phyloP scores from a whole-genome alignment of 2,113 vertebrate genomes.

The Aptenodytes forsteri region DNA sequence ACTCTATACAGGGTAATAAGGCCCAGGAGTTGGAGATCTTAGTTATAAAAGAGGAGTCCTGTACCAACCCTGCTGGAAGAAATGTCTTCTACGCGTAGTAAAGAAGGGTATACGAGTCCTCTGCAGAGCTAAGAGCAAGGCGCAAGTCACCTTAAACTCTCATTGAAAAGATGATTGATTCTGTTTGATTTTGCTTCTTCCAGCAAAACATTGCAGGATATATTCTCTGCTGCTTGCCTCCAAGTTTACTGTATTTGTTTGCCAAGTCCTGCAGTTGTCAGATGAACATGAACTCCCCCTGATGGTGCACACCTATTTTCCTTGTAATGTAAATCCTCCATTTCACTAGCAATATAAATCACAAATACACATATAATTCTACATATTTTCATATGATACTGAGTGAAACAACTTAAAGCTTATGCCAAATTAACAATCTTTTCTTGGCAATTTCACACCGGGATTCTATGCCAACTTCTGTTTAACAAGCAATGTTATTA shows the following conservation, averaged over 20 bases:
- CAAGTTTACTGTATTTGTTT: not conserved
- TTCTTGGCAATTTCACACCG: conserved; percentile 34
- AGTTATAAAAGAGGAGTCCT: not conserved
- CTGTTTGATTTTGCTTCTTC: conserved; percentile 22
- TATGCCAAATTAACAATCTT: conserved; percentile 43
- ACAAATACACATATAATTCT: not conserved
- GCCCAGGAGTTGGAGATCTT: not conserved
- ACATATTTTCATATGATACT: not conserved
- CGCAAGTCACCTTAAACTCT: conserved; percentile 33
- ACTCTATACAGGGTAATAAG: not conserved
- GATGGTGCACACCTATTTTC: not conserved
- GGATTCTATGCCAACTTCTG: conserved; percentile 45
- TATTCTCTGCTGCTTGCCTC: conserved; percentile 12
- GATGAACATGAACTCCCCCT: conserved; percentile 18
- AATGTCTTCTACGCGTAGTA: fast-evolving
- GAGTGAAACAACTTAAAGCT: conserved; percentile 16
- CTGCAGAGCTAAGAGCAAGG: not conserved
- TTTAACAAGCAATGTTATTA: conserved; percentile 55
- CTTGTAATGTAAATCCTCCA: not conserved
- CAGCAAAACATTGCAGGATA: conserved; percentile 28
- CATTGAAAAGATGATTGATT: conserved; percentile 50
- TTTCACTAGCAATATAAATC: not conserved
- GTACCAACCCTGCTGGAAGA: not conserved
- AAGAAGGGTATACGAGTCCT: not conserved
- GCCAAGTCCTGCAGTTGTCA: conserved; percentile 33